A percentile compares a stretch with the other conserved stretches of the same genome.
These are phyloP conservation scores for Oligia strigilis DNA, from an alignment of 2,888 invertebrate genomes.

Conservation along the genomic window DNA sequence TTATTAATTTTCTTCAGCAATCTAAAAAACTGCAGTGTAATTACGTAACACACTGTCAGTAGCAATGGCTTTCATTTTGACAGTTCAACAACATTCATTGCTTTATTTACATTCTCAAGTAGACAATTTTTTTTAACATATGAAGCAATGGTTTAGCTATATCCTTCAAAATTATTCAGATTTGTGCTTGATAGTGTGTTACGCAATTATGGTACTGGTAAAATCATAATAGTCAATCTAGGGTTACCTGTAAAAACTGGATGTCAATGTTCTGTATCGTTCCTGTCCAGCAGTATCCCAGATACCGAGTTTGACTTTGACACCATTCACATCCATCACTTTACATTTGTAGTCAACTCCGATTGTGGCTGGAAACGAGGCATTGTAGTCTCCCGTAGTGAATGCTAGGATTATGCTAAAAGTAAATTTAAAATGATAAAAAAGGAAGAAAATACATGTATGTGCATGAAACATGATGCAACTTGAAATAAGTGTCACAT, in stretches of 20 bases:
- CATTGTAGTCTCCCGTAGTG: constrained; percentile 98
- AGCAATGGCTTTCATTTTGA: too few species aligned
- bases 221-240: background rate
- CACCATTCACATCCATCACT: constrained; percentile 96
- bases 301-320: constrained; percentile 96
- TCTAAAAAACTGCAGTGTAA: too few species aligned
- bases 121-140: too few species aligned
- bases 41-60: too few species aligned
- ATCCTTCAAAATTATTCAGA: too few species aligned
- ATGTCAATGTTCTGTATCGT: constrained; percentile 97
- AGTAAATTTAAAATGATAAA: constrained; percentile 42
- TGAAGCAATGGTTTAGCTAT: too few species aligned
- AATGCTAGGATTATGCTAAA: constrained; percentile 97
- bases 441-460: background rate
- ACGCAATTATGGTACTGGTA: background rate
- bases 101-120: too few species aligned
- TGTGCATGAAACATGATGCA: background rate
- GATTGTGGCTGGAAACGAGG: constrained; percentile 98
- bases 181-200: too few species aligned
- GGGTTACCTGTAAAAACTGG: constrained; percentile 95
- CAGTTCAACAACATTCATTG: too few species aligned
- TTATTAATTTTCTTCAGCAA: too few species aligned
- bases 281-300: constrained; percentile 99
- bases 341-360: constrained; percentile 99
- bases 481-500: background rate